Conservation (phyloP, 2,888 invertebrate genomes). For the Eremobia ochroleuca region DNA sequence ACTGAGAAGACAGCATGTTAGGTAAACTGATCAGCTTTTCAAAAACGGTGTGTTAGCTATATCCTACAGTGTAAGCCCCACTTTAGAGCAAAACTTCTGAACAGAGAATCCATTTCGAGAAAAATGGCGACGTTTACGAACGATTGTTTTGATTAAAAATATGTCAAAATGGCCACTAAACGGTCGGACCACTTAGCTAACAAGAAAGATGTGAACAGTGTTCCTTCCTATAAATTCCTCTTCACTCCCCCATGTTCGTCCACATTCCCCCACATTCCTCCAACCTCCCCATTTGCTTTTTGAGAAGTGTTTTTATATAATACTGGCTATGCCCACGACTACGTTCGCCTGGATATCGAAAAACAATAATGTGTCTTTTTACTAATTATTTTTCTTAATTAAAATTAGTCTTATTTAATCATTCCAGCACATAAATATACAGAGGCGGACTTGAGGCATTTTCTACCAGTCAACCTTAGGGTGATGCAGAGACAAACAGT, state of each 20-base stretch:
- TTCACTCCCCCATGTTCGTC: background rate
- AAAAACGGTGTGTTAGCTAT: background rate
- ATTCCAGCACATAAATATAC: no score
- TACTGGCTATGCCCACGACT: background rate
- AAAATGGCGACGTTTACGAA: slow-evolving; percentile 25
- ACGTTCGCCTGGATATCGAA: no score
- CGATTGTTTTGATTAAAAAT: slow-evolving; percentile 60
- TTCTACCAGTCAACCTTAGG: no score
- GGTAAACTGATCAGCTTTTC: background rate
- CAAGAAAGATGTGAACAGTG: slow-evolving; percentile 32
- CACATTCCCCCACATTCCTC: background rate
- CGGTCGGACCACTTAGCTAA: slow-evolving; percentile 44
- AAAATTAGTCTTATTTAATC: no score
- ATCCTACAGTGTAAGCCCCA: background rate
- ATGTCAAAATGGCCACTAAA: slow-evolving; percentile 35
- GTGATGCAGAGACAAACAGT: no score
- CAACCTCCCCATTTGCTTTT: background rate
- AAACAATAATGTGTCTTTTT: no score
- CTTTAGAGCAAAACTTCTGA: background rate
- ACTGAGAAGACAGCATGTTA: background rate
- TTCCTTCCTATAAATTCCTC: background rate
- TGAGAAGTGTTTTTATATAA: slow-evolving; percentile 10
- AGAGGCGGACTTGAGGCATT: no score
- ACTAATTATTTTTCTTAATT: no score
- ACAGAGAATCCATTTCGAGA: slow-evolving; percentile 24